Base-by-base conservation (phyloP, 2,113 vertebrate genomes). In the Hydropotes inermis region DNA sequence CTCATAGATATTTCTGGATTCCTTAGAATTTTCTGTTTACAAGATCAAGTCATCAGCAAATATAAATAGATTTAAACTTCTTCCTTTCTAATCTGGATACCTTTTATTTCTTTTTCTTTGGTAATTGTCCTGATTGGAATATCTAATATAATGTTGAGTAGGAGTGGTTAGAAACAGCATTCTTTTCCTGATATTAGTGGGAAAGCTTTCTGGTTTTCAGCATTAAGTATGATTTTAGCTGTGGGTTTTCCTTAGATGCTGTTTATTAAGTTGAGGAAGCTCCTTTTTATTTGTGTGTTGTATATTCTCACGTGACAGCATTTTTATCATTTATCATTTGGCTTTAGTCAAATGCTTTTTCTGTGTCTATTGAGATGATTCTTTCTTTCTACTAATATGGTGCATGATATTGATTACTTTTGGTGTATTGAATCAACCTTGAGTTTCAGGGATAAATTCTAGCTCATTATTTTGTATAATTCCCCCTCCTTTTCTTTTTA, bases 41-140 rank as follows among this genome's bases (percentile, higher is more conserved):
- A 79, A 58, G 50, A n/a, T 87, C 23, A 90, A 55, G 55, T 64
- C 54, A 83, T 91, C 14, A 55, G 39, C 81, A 87, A 90, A 81
- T 45, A 64, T 30, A 91, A 47, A 89, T 50, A 85, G 33, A 74
- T 61, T 76, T 57, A 50, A 50, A 74, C 30, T 90, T 97, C 52
- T 67, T 93, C 8, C 39, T 91, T 87, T 83, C 39, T 23, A 83
- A 21, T 83, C 14, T 93, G 79, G 57, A 61, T 87, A 28, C 1
- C 2, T 92, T 95, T 96, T 70, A 45, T 60, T 96, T 92, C 39
- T 74, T 89, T 88, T 92, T 91, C 4, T 87, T 94, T 6, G 33
- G 52, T 74, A 91, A 78, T 52, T 91, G 6, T 2, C 64, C 36
- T 86, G 4, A 15, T 7, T 91, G 89, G 19, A 96, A 45, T 0